Evolutionary conservation across 2,888 invertebrate genomes (phyloP), one percentile per base, ranked within the genome.

Genomic region (Leucania comma): DNA sequence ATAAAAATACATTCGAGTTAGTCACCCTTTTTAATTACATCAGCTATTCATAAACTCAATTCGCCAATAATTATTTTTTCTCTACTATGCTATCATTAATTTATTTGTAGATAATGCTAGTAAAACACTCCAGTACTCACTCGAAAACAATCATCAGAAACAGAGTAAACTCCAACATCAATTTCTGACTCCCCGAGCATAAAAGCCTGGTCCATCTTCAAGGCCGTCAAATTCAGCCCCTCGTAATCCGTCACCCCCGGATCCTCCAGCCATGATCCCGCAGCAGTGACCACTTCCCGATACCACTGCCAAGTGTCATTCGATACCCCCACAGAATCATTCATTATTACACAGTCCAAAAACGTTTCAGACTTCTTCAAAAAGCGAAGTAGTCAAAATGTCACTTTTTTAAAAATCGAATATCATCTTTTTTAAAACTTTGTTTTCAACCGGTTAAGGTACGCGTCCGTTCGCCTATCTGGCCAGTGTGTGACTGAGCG

Each of bases 161-260:
- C 96, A 29, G 96, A 94, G 87, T 98, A 98, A 6, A 98, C 92
- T 87, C 96, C 97, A 17, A 96, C 93, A 71, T 90, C 89, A 9
- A 87, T 88, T 26, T 93, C 93, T 17, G 94, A 90, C 65, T 78
- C 82, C 46, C 96, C 93, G 70, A 94, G 92, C 84, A 96, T 91
- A 85, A 97, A 98, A 0, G 98, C 98, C 91, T 98, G 94, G 87
- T 98, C 98, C 87, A 97, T 96, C 75, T 92, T 90, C 86, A 98
- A 88, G 14, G 95, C 90, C 0, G 96, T 94, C 93, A 97, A 93
- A 85, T 97, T 94, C 64, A 97, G 93, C 24, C 96, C 96, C 65
- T 96, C 94, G 90, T 96, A 96, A 69, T 92, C 92, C 60, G 92
- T 91, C 73, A 90, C 90, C 0, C 95, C 96, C 20, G 97, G 97